Conservation (phyloP, 2,888 invertebrate genomes). For the Diplazon laetatorius region DNA sequence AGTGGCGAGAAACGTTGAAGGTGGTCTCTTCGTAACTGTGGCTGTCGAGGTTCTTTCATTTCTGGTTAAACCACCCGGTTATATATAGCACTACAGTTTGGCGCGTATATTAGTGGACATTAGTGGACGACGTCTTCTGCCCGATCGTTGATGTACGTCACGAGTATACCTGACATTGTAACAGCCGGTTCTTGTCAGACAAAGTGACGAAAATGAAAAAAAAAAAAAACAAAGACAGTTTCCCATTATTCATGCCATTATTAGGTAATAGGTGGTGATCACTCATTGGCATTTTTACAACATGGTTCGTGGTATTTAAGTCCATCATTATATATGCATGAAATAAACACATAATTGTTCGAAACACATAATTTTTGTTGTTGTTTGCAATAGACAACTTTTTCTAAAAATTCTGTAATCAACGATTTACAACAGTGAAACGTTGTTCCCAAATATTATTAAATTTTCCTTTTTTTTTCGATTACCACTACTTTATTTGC, state of each 20-base stretch:
- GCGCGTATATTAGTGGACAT: slow-evolving; percentile 4
- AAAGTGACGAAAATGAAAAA: slow-evolving; percentile 58
- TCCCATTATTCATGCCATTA: not conserved
- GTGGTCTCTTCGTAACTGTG: slow-evolving; percentile 7
- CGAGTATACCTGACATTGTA: slow-evolving; percentile 50
- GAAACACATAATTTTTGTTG: not conserved
- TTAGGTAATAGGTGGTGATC: slow-evolving; percentile 1
- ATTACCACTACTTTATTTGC: no score
- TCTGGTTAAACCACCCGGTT: slow-evolving; percentile 49
- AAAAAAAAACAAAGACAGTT: slow-evolving; percentile 37
- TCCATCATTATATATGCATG: not conserved
- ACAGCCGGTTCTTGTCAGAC: slow-evolving; percentile 49
- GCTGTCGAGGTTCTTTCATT: slow-evolving; percentile 41
- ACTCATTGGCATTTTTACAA: slow-evolving; percentile 19
- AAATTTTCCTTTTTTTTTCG: no score
- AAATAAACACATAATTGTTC: not conserved
- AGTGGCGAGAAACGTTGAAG: slow-evolving; percentile 3
- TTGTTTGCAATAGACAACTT: not conserved
- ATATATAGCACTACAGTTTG: slow-evolving; percentile 16
- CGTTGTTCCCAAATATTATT: no score
- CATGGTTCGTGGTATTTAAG: not conserved
- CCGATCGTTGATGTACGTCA: slow-evolving; percentile 46
- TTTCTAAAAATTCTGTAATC: not conserved
- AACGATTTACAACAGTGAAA: not conserved
- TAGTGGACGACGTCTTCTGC: slow-evolving; percentile 20